Evolutionary conservation across 2,797 vertebrate genomes (phyloP).

Genomic region (Phataginus tetradactyla): DNA sequence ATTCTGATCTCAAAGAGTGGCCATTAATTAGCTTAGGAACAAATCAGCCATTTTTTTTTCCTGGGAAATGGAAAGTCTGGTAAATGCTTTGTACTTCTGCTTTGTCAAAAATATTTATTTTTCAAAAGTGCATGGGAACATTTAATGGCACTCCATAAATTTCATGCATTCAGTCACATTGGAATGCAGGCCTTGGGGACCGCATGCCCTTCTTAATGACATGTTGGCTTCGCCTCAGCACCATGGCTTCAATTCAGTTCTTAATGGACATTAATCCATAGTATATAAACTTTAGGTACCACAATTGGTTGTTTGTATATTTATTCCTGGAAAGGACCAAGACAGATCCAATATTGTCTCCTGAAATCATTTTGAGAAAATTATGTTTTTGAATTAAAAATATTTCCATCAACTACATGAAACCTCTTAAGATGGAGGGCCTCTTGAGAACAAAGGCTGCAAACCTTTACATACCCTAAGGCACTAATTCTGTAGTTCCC

Average conservation of each 20-base stretch:
- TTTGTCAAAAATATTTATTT: constrained; percentile 71
- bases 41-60: constrained; percentile 49
- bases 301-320: constrained; percentile 32
- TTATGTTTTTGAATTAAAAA: constrained; percentile 53
- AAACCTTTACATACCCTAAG: not conserved
- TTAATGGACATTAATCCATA: constrained; percentile 63
- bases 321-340: not conserved
- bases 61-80: constrained; percentile 54
- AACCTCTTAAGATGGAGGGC: not conserved
- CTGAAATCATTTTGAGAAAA: constrained; percentile 41
- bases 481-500: not conserved
- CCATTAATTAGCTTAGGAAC: constrained; percentile 66
- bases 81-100: constrained; percentile 57
- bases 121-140: constrained; percentile 52
- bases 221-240: constrained; percentile 45
- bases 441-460: not conserved
- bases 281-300: constrained; percentile 49
- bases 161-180: not conserved
- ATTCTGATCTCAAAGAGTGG: constrained; percentile 58
- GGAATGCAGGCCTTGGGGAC: not conserved
- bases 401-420: constrained; percentile 16
- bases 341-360: not conserved
- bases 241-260: constrained; percentile 49
- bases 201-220: constrained; percentile 53
- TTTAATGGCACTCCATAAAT: constrained; percentile 63